Evolutionary conservation across 1,140 invertebrate genomes (phyloP).

Genomic region (Diorhabda sublineata): DNA sequence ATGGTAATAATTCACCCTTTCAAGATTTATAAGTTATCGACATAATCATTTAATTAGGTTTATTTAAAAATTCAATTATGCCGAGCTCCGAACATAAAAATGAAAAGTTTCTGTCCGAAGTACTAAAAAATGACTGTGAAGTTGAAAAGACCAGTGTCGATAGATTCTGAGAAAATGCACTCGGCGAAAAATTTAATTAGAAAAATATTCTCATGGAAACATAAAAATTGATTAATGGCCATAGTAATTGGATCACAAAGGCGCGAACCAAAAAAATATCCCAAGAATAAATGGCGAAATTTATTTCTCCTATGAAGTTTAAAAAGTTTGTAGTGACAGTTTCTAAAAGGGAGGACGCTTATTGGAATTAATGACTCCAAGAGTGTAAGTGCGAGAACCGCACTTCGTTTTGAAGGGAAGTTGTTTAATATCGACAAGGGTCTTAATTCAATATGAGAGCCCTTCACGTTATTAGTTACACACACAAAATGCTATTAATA

Average conservation of each 20-base stretch:
- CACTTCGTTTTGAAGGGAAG: slow-evolving; percentile 28
- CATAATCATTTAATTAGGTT: too few species aligned
- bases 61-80: too few species aligned
- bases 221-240: slow-evolving; percentile 45
- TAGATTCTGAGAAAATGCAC: slow-evolving; percentile 23
- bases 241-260: slow-evolving; percentile 43
- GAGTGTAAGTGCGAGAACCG: slow-evolving; percentile 34
- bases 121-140: not conserved
- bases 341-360: slow-evolving; percentile 37
- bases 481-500: slow-evolving; percentile 42
- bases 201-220: slow-evolving; percentile 41
- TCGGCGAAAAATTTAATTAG: slow-evolving; percentile 37
- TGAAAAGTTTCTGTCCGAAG: not conserved
- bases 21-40: too few species aligned
- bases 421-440: slow-evolving; percentile 41
- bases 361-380: slow-evolving; percentile 40
- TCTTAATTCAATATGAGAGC: slow-evolving; percentile 42
- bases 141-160: slow-evolving; percentile 17
- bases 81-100: not conserved
- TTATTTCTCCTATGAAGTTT: slow-evolving; percentile 43
- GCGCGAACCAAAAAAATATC: slow-evolving; percentile 42
- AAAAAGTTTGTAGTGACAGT: slow-evolving; percentile 45
- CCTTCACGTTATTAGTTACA: slow-evolving; percentile 41
- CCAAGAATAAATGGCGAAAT: slow-evolving; percentile 40
- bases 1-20: too few species aligned